phyloP scores from a whole-genome alignment of 2,888 invertebrate species.

The Listrodromus nycthemerus region DNA sequence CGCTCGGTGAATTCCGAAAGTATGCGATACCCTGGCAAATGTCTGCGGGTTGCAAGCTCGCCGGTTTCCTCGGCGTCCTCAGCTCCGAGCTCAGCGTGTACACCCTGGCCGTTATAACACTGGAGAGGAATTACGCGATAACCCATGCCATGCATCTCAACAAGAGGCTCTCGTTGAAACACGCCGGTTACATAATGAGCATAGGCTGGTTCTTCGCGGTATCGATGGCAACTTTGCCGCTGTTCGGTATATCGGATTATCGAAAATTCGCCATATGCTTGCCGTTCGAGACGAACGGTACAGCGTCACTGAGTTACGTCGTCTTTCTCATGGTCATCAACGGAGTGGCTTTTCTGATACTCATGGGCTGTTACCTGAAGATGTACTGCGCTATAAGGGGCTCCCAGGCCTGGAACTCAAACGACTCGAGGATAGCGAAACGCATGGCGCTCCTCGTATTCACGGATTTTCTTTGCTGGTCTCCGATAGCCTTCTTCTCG shows the following conservation, averaged over 20 bases:
- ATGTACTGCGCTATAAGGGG: conserved; percentile 99
- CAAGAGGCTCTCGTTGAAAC: conserved; percentile 95
- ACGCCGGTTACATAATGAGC: conserved; percentile 96
- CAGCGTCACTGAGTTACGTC: conserved; percentile 94
- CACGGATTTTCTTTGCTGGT: conserved; percentile 99
- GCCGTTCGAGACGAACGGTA: conserved; percentile 95
- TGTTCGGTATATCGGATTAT: conserved; percentile 97
- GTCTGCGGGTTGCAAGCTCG: conserved; percentile 96
- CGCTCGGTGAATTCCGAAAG: conserved; percentile 97
- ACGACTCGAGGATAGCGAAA: conserved; percentile 98
- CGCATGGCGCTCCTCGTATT: conserved; percentile 98
- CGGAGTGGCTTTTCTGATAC: conserved; percentile 96
- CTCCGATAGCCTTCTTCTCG: conserved; percentile 98
- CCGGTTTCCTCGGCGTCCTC: conserved; percentile 97
- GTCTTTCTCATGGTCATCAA: conserved; percentile 96
- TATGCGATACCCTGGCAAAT: conserved; percentile 99
- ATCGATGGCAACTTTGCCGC: conserved; percentile 94
- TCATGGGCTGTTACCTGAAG: conserved; percentile 98
- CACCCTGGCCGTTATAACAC: conserved; percentile 97
- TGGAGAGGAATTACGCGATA: conserved; percentile 98
- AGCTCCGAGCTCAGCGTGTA: conserved; percentile 98
- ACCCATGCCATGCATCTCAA: conserved; percentile 99
- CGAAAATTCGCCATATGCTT: conserved; percentile 98
- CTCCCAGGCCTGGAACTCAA: conserved; percentile 98
- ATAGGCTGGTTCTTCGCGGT: conserved; percentile 97